These are phyloP conservation scores for Picus viridis DNA, from an alignment of 2,797 vertebrate species.

Conservation along the genomic window DNA sequence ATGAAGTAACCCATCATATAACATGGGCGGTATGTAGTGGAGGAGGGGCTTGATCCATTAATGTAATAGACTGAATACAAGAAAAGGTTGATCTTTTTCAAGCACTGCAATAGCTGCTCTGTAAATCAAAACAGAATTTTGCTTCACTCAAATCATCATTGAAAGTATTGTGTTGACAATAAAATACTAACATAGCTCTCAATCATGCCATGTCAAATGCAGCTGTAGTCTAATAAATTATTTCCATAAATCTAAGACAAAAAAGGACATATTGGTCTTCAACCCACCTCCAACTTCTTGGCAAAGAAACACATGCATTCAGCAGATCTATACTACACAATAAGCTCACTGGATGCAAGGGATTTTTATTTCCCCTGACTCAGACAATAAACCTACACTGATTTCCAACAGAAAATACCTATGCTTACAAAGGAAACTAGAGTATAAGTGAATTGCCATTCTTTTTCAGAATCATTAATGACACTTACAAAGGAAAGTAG, in stretches of 20 bases:
- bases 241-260: neutral
- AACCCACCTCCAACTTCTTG: neutral
- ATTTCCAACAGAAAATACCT: neutral
- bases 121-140: neutral
- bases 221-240: neutral
- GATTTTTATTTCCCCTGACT: neutral
- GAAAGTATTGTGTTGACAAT: neutral
- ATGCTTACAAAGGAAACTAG: neutral
- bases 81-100: neutral
- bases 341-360: neutral
- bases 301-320: neutral
- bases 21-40: neutral
- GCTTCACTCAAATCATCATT: neutral
- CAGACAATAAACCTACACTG: neutral
- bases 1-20: neutral
- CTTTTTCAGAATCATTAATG: neutral
- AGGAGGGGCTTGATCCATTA: neutral
- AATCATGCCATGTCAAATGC: neutral
- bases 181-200: neutral
- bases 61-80: neutral
- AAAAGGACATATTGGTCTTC: neutral
- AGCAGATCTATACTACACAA: neutral
- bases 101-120: neutral
- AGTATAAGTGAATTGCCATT: neutral
- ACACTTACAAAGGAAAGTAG: too few relatives aligned